These are phyloP conservation scores for Podocnemis expansa DNA, from an alignment of 2,113 vertebrate species.

Conservation along the genomic window DNA sequence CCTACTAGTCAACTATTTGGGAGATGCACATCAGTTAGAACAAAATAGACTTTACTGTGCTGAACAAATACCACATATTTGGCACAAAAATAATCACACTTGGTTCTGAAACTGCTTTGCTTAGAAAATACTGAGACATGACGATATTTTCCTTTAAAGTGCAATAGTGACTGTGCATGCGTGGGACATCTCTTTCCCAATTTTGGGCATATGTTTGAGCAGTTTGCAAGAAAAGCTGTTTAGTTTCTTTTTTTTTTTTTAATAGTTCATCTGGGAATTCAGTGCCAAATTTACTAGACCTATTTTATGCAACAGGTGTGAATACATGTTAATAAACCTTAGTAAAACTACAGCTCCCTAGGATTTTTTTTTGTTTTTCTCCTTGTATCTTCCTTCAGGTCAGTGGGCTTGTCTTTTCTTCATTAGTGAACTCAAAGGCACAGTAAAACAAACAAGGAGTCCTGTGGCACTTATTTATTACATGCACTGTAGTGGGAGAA, in stretches of 20 bases:
- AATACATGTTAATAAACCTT: neutral
- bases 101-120: neutral
- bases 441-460: too few species aligned
- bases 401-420: neutral
- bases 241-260: neutral
- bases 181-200: neutral
- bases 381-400: neutral
- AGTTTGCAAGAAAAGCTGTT: neutral
- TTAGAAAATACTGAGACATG: neutral
- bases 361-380: too few species aligned
- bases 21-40: neutral
- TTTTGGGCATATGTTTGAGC: neutral
- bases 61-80: fast-evolving
- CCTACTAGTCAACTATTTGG: neutral
- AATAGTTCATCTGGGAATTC: neutral
- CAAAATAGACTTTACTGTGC: neutral
- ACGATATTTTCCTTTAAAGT: neutral
- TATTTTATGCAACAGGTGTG: neutral
- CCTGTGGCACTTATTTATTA: too few species aligned
- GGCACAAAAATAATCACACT: neutral
- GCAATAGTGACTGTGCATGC: neutral
- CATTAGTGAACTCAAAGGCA: too few species aligned
- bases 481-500: too few species aligned
- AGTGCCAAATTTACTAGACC: neutral
- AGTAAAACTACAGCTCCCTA: neutral